These are phyloP conservation scores for Macrophya alboannulata DNA, from an alignment of 2,888 invertebrate genomes.

Conservation along the genomic window DNA sequence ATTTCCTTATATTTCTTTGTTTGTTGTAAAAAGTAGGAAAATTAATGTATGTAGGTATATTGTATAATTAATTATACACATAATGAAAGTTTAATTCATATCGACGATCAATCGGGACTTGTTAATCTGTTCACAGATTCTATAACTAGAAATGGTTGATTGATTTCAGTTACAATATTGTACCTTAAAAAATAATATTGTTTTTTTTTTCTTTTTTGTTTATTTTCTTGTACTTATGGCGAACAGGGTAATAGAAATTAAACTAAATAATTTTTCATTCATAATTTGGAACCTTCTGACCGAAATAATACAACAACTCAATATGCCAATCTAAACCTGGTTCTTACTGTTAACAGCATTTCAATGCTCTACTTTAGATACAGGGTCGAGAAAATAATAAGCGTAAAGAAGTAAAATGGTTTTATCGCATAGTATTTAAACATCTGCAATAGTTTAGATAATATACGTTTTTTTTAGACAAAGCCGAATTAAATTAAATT, in stretches of 20 bases:
- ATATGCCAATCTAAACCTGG: neutral
- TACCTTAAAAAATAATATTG: conserved; percentile 17
- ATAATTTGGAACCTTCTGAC: conserved; percentile 8
- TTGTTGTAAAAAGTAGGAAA: conserved; percentile 47
- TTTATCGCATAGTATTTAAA: conserved; percentile 6
- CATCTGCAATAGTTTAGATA: neutral
- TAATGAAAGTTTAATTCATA: conserved; percentile 18
- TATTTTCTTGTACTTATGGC: conserved; percentile 27
- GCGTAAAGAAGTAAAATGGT: conserved; percentile 17
- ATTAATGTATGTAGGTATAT: conserved; percentile 7
- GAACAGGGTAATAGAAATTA: conserved; percentile 4
- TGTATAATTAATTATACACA: conserved; percentile 15
- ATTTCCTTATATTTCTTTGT: neutral
- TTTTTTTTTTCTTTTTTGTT: neutral
- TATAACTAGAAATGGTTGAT: conserved; percentile 13
- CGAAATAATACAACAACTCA: conserved; percentile 1
- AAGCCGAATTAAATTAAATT: neutral
- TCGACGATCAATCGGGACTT: conserved; percentile 25
- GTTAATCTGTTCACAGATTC: neutral
- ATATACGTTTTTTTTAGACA: neutral
- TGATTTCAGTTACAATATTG: conserved; percentile 33
- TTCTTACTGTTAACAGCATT: neutral
- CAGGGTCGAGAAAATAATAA: neutral
- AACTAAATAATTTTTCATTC: conserved; percentile 6
- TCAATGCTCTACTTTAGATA: neutral